Conservation (phyloP, 2,888 invertebrate species). For the Antitype chi region DNA sequence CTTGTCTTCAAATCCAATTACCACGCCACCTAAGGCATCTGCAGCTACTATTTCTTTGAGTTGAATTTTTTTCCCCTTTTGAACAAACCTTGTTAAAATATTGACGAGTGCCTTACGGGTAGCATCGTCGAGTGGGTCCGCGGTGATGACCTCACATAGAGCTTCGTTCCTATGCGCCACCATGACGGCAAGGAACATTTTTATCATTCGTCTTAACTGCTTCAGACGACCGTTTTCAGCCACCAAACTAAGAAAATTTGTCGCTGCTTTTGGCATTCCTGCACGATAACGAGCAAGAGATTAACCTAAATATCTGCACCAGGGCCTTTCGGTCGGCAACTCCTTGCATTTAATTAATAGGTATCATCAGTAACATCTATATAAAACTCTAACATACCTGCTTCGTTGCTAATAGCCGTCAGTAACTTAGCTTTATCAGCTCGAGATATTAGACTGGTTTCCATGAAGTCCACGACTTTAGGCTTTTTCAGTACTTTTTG, state of each 20-base stretch:
- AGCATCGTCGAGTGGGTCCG: slow-evolving; percentile 77
- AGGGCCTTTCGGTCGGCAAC: not conserved
- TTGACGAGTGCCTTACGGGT: slow-evolving; percentile 73
- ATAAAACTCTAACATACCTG: slow-evolving; percentile 68
- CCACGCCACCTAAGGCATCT: slow-evolving; percentile 82
- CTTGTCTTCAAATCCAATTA: slow-evolving; percentile 84
- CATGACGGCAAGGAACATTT: slow-evolving; percentile 80
- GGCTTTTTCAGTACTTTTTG: slow-evolving; percentile 77
- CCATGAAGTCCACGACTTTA: slow-evolving; percentile 79
- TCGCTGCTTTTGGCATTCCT: slow-evolving; percentile 80
- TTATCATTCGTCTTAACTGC: slow-evolving; percentile 78
- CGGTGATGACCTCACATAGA: slow-evolving; percentile 84
- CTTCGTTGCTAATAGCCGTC: slow-evolving; percentile 72
- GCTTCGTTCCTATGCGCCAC: slow-evolving; percentile 84
- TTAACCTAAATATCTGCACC: slow-evolving; percentile 1
- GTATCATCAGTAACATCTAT: not conserved
- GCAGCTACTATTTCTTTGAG: slow-evolving; percentile 82
- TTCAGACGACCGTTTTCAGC: slow-evolving; percentile 85
- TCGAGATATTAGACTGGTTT: slow-evolving; percentile 78
- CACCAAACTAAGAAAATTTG: slow-evolving; percentile 80
- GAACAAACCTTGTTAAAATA: slow-evolving; percentile 78
- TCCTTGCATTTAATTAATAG: not conserved
- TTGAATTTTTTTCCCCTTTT: slow-evolving; percentile 78
- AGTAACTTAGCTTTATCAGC: slow-evolving; percentile 78
- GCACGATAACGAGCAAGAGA: slow-evolving; percentile 14